Evolutionary conservation across 2,113 vertebrate genomes (phyloP), one percentile per base, ranked within the genome.

Genomic region (Peromyscus leucopus): DNA sequence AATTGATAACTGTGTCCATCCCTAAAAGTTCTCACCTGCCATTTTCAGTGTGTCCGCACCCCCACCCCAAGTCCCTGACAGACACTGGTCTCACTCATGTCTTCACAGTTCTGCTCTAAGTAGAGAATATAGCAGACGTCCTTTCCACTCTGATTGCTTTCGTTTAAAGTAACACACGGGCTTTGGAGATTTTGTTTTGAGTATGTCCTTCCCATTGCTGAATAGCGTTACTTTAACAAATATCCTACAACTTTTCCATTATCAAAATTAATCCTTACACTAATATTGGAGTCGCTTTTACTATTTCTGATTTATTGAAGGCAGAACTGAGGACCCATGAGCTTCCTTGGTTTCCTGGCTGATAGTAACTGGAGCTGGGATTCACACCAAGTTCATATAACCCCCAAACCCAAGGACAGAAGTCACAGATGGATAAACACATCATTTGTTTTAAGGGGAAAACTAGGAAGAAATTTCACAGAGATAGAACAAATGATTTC

Each of bases 181-280:
- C 51, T 80, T 78, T 39, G 55, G 48, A 93, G n/a, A 61, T 89
- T 33, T 78, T 67, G 2, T n/a, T 92, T 80, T 95, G 15, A 55
- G 72, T 36, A 51, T 85, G 59, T 24, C 17, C 1, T 87, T 71
- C 92, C 90, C 33, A 87, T 26, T 95, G 42, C 61, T 83, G 31
- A 72, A 61, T 67, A 78, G 2, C 39, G 19, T 36, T 96, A 6
- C 39, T 67, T 80, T 89, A 48, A 69, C 39, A 74, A 72, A 4
- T 48, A 26, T 69, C 24, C 39, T 21, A 48, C 31, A 82, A 63
- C 90, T 79, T 83, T 61, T 80, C 17, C 24, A 51, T 17, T 39
- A 87, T 72, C 26, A 85, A 33, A 89, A 78, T 48, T 21, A 94
- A 39, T 72, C n/a, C 24, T 92, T 4, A 63, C 31, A 69, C 9